Evolutionary conservation across 2,113 vertebrate genomes (phyloP).

Genomic region (Ariopsis seemanni): DNA sequence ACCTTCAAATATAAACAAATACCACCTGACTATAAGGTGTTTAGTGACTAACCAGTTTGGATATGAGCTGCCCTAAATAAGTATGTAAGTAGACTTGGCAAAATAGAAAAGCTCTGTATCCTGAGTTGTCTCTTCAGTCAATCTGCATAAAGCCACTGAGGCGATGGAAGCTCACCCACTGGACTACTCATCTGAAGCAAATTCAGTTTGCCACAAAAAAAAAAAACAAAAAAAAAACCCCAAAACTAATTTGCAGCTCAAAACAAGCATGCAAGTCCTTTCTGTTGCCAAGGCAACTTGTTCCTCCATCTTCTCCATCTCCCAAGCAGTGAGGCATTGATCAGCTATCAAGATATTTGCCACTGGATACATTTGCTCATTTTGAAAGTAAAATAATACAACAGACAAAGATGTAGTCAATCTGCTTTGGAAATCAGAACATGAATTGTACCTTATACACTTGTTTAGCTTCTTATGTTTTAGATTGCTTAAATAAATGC

Average conservation of each 20-base stretch:
- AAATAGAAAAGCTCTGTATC: background rate
- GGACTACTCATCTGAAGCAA: slow-evolving; percentile 34
- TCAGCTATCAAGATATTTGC: slow-evolving; percentile 39
- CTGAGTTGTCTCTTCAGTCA: background rate
- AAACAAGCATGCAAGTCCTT: slow-evolving; percentile 48
- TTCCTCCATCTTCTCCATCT: slow-evolving; percentile 36
- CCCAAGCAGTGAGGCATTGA: slow-evolving; percentile 39
- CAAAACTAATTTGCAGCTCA: slow-evolving; percentile 41
- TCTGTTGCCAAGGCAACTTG: slow-evolving; percentile 57
- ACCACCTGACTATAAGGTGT: background rate
- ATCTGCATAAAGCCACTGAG: background rate
- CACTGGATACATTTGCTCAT: slow-evolving; percentile 28
- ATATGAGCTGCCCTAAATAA: slow-evolving; percentile 6
- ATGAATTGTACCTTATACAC: no score
- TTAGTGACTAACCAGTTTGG: background rate
- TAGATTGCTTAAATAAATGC: no score
- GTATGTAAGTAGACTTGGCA: background rate
- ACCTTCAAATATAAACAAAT: no score
- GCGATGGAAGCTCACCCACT: slow-evolving; percentile 36
- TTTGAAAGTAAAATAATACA: background rate
- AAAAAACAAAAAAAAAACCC: background rate
- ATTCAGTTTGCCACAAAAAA: slow-evolving; percentile 45
- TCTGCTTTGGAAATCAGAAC: background rate
- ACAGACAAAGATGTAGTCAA: background rate
- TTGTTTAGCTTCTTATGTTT: no score